Evolutionary conservation across 2,113 vertebrate genomes (phyloP).

Genomic region (Halcyon senegalensis): DNA sequence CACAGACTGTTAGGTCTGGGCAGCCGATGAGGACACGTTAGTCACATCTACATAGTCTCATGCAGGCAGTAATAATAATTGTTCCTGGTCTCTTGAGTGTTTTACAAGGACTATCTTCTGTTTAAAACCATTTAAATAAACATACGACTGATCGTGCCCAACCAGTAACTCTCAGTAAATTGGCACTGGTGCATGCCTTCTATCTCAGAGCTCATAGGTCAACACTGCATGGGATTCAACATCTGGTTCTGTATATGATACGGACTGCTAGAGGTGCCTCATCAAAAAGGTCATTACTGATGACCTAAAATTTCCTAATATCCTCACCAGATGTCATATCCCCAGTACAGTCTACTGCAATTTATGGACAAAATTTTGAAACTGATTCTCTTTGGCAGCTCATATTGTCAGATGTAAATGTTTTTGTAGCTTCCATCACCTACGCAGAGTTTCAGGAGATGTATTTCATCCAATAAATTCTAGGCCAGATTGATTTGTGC

Average conservation of each 20-base stretch:
- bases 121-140: neutral
- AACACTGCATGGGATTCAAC: neutral
- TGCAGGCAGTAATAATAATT: neutral
- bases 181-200: neutral
- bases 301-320: neutral
- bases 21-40: neutral
- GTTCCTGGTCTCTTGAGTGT: neutral
- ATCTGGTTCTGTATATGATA: neutral
- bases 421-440: neutral
- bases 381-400: neutral
- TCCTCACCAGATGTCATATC: neutral
- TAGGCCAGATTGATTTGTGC: neutral
- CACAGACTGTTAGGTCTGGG: neutral
- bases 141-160: neutral
- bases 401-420: neutral
- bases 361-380: neutral
- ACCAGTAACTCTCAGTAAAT: neutral
- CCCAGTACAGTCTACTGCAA: neutral
- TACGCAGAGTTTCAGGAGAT: neutral
- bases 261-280: neutral
- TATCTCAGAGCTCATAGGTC: neutral
- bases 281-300: neutral
- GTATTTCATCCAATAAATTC: neutral
- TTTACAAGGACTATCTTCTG: neutral
- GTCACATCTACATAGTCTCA: neutral